Evolutionary conservation across 2,888 invertebrate genomes (phyloP).

Genomic region (Mellilla xanthometata): DNA sequence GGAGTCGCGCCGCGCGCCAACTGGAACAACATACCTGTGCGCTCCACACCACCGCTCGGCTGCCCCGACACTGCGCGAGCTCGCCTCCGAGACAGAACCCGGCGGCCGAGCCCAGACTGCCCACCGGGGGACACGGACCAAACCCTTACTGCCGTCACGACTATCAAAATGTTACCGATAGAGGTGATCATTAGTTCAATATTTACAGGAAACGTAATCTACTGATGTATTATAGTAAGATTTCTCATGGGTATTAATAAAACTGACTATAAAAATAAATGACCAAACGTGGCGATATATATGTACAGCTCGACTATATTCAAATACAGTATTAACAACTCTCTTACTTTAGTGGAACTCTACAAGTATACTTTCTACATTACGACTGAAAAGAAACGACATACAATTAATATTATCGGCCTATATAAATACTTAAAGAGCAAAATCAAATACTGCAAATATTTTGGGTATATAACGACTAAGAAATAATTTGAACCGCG

Average conservation of each 20-base stretch:
- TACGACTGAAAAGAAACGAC: conserved; percentile 26
- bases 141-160: no score
- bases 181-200: conserved; percentile 16
- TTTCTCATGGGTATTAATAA: conserved; percentile 15
- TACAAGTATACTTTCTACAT: conserved; percentile 23
- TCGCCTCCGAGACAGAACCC: no score
- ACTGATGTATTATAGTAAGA: conserved; percentile 4
- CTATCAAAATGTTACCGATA: conserved; percentile 11
- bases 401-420: conserved; percentile 12
- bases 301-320: conserved; percentile 26
- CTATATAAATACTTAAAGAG: no score
- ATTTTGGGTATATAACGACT: no score
- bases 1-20: conserved; percentile 80
- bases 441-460: no score
- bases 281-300: conserved; percentile 21
- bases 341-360: conserved; percentile 19
- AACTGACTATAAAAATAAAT: conserved; percentile 1
- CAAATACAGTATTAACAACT: conserved; percentile 10
- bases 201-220: conserved; percentile 28
- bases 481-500: no score
- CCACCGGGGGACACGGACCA: no score
- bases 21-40: conserved; percentile 63
- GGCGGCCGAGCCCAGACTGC: no score
- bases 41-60: conserved; percentile 29
- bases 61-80: conserved; percentile 21